phyloP scores from a whole-genome alignment of 2,888 invertebrate genomes.

The Synanthedon tipuliformis region DNA sequence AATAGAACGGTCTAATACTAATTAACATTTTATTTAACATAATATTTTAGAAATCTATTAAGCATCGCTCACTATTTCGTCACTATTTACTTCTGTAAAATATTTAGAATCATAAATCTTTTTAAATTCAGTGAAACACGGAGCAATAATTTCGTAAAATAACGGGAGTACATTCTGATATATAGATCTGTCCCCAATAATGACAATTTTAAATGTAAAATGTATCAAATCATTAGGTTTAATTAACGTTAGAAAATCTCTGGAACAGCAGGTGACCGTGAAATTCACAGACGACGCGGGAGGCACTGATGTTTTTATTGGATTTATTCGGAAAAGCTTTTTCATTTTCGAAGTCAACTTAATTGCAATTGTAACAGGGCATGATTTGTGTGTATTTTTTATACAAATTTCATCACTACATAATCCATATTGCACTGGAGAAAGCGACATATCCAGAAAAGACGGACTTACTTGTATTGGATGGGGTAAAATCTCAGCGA shows the following conservation, averaged over 20 bases:
- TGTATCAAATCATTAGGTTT: constrained; percentile 28
- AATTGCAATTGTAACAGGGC: constrained; percentile 32
- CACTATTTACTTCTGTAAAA: constrained; percentile 11
- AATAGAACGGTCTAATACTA: no score
- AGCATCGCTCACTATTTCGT: no score
- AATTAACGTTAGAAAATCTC: constrained; percentile 10
- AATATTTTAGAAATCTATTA: no score
- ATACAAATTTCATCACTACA: constrained; percentile 32
- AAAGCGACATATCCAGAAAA: constrained; percentile 42
- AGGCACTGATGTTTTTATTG: constrained; percentile 29
- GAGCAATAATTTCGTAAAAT: constrained; percentile 7
- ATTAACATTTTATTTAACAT: no score
- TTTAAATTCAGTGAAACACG: not conserved
- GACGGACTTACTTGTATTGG: constrained; percentile 38
- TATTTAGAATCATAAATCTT: not conserved
- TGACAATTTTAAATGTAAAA: constrained; percentile 44
- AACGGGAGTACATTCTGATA: constrained; percentile 14
- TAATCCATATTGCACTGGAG: constrained; percentile 33
- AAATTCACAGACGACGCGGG: constrained; percentile 21
- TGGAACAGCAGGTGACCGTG: constrained; percentile 30
- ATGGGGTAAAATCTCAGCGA: constrained; percentile 40
- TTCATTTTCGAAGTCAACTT: constrained; percentile 40
- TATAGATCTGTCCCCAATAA: constrained; percentile 26
- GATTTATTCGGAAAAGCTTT: constrained; percentile 34
- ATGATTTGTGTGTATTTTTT: constrained; percentile 32